Evolutionary conservation across 2,113 vertebrate genomes (phyloP), one percentile per base, ranked within the genome.

Genomic region (Phrynosoma blainvillii): DNA sequence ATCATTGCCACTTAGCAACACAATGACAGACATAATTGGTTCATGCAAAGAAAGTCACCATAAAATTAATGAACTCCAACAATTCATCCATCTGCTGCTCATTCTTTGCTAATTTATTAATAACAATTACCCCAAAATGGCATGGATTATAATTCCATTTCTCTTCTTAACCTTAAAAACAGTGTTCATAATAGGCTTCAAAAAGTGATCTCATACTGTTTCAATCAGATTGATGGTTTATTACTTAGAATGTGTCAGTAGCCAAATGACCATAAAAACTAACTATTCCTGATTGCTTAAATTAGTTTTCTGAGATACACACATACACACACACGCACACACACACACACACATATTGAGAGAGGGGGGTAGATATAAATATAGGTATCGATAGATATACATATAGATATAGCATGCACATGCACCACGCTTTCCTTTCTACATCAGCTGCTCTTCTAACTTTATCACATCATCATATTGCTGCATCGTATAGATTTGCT

Each of bases 41-140:
- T 96, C 93, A 92, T 91, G 89, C 93, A 95, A 95, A 96, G 88
- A 95, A 93, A 97, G 89, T 87, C 94, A 95, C 93, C 91, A 90
- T 95, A 90, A 94, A 94, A 96, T 95, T 97, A 97, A 96, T 95
- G 94, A 97, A 94, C 95, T 95, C 94, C 90, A 97, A 95, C 90
- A 96, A 96, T 96, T 95, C 91, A 95, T 96, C 92, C 65, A 93
- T 96, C 95, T 91, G 92, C 93, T 96, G 90, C 89, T 88, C 91
- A 87, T 94, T 94, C 88, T 92, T 95, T 92, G 89, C 93, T 96
- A 97, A 97, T 97, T 96, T 97, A 97, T 97, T 97, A 96, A 95
- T 97, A 96, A 97, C 94, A 95, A 96, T 97, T 96, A 96, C 93
- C 95, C 92, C 86, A 93, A 97, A 96, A 85, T 89, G 90, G 93